Evolutionary conservation across 2,888 invertebrate species (phyloP).

Genomic region (Pemphredon lugubris): DNA sequence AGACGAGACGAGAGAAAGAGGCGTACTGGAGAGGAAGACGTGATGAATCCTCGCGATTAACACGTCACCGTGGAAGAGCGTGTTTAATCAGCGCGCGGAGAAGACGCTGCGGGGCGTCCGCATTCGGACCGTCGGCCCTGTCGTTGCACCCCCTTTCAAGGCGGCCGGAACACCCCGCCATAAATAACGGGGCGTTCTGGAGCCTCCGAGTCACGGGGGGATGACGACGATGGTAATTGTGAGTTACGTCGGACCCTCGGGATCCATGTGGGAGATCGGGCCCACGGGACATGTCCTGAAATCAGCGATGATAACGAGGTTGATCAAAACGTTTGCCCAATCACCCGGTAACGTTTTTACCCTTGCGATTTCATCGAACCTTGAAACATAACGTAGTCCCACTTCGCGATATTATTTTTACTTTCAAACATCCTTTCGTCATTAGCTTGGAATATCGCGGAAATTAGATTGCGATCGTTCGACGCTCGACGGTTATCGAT

Average conservation of each 20-base stretch:
- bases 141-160: constrained; percentile 64
- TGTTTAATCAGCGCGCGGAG: constrained; percentile 76
- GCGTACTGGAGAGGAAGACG: constrained; percentile 53
- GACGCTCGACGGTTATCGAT: no score
- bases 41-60: constrained; percentile 77
- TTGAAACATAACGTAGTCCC: no score
- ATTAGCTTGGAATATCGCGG: no score
- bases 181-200: constrained; percentile 72
- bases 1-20: constrained; percentile 11
- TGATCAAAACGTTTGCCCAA: constrained; percentile 46
- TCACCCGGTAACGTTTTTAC: not conserved
- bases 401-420: no score
- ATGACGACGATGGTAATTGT: constrained; percentile 74
- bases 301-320: constrained; percentile 60
- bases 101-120: constrained; percentile 76
- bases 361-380: no score
- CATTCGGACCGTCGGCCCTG: constrained; percentile 65
- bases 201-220: constrained; percentile 63
- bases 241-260: constrained; percentile 68
- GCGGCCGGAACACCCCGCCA: constrained; percentile 69
- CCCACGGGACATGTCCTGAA: constrained; percentile 47
- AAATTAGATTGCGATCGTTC: no score
- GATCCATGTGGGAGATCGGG: constrained; percentile 20
- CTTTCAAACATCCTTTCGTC: no score
- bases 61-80: constrained; percentile 77